Evolutionary conservation across 1,140 invertebrate genomes (phyloP).

Genomic region (Macrosteles quadrilineatus): DNA sequence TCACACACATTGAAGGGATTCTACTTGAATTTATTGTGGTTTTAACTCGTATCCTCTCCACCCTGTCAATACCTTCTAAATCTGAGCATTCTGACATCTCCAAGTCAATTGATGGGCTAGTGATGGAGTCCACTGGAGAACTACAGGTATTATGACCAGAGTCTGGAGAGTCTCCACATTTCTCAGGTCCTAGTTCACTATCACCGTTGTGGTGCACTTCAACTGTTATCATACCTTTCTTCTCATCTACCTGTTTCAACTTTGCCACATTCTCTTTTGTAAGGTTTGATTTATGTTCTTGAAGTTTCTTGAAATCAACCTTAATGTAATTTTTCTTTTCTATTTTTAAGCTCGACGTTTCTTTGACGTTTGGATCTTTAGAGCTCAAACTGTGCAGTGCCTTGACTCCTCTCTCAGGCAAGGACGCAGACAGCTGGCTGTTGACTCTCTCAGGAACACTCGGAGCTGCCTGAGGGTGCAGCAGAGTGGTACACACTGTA

Average conservation of each 20-base stretch:
- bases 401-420: conserved; percentile 31
- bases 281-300: conserved; percentile 35
- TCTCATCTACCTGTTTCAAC: conserved; percentile 35
- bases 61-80: conserved; percentile 76
- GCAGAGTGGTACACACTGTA: conserved; percentile 79
- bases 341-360: conserved; percentile 38
- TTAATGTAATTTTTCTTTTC: conserved; percentile 48
- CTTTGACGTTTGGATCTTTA: conserved; percentile 34
- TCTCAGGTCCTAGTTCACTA: conserved; percentile 35
- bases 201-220: conserved; percentile 40
- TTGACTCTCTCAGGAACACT: conserved; percentile 76
- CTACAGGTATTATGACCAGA: conserved; percentile 80
- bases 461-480: conserved; percentile 47
- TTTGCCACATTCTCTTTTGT: conserved; percentile 42
- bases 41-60: conserved; percentile 81
- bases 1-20: conserved; percentile 91
- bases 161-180: conserved; percentile 57
- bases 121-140: conserved; percentile 72
- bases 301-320: conserved; percentile 33
- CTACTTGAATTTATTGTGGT: conserved; percentile 83
- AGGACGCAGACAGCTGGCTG: conserved; percentile 40
- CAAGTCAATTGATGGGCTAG: conserved; percentile 71
- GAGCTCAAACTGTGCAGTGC: conserved; percentile 30
- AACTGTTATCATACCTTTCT: conserved; percentile 40
- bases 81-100: conserved; percentile 79